These are phyloP conservation scores for Rhyacophila brunnea DNA, from an alignment of 1,140 invertebrate genomes.

Conservation along the genomic window DNA sequence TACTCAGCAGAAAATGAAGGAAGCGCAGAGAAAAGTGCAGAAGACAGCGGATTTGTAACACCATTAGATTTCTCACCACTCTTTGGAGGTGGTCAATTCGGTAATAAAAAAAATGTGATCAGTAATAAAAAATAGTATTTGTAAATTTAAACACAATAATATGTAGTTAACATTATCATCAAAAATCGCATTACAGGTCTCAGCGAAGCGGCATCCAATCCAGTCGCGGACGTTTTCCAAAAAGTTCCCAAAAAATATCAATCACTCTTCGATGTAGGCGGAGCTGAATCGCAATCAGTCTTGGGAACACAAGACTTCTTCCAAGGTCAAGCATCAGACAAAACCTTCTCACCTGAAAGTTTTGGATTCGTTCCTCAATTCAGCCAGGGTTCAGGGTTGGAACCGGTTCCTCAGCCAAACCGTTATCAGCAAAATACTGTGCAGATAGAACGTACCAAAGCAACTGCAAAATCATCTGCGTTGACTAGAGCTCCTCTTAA, in stretches of 20 bases:
- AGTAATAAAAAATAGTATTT: no score
- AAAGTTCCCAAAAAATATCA: constrained; percentile 51
- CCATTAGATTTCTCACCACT: constrained; percentile 44
- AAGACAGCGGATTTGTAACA: constrained; percentile 43
- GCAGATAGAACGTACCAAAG: constrained; percentile 34
- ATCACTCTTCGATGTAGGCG: constrained; percentile 47
- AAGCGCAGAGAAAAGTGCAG: constrained; percentile 16
- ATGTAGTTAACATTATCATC: neutral
- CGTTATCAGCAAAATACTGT: constrained; percentile 34
- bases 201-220: constrained; percentile 47
- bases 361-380: constrained; percentile 52
- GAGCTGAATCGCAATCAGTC: constrained; percentile 34
- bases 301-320: constrained; percentile 51
- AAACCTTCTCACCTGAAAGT: constrained; percentile 44
- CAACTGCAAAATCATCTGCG: constrained; percentile 38
- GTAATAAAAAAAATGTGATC: constrained; percentile 13
- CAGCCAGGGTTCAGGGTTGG: constrained; percentile 41
- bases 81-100: constrained; percentile 22
- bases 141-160: no score
- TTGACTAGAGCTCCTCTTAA: constrained; percentile 41
- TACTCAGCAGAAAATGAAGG: constrained; percentile 21
- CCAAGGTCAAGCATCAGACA: constrained; percentile 44
- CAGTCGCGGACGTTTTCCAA: constrained; percentile 44
- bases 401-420: constrained; percentile 22
- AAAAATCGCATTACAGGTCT: constrained; percentile 47